Evolutionary conservation across 1,140 invertebrate species (phyloP).

Genomic region (Adoxophyes honmai): DNA sequence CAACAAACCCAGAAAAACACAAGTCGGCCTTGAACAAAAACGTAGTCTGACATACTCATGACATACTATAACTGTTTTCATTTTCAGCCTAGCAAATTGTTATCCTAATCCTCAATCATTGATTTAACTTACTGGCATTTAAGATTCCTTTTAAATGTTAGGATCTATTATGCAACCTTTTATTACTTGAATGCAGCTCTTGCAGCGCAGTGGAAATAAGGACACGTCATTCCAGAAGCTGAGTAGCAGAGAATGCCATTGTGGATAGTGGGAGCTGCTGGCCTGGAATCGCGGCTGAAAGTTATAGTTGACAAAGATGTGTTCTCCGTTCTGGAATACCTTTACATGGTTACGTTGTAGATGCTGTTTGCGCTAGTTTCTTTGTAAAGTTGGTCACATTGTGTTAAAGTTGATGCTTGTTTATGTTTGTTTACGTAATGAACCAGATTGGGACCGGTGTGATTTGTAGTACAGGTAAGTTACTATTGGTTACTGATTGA

Average conservation of each 20-base stretch:
- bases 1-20: too few relatives aligned
- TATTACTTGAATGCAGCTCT: conserved; percentile 36
- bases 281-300: background rate
- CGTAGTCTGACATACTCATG: too few relatives aligned
- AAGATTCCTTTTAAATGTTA: background rate
- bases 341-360: background rate
- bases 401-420: too few relatives aligned
- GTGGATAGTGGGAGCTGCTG: conserved; percentile 8
- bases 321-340: conserved; percentile 1
- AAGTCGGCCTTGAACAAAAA: too few relatives aligned
- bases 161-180: background rate
- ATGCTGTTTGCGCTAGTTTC: background rate
- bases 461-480: too few relatives aligned
- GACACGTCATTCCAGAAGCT: conserved; percentile 50
- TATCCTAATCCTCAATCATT: background rate
- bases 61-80: too few relatives aligned
- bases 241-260: conserved; percentile 4
- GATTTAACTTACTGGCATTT: conserved; percentile 8
- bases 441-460: too few relatives aligned
- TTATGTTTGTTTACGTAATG: too few relatives aligned
- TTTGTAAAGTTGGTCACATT: too few relatives aligned
- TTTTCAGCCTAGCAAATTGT: too few relatives aligned
- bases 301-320: background rate
- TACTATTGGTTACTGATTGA: too few relatives aligned
- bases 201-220: conserved; percentile 42